A percentile compares a stretch with the other conserved stretches of the same genome.
These are phyloP conservation scores for Aphaenogaster ashmeadi DNA, from an alignment of 1,140 invertebrate species.

Conservation along the genomic window DNA sequence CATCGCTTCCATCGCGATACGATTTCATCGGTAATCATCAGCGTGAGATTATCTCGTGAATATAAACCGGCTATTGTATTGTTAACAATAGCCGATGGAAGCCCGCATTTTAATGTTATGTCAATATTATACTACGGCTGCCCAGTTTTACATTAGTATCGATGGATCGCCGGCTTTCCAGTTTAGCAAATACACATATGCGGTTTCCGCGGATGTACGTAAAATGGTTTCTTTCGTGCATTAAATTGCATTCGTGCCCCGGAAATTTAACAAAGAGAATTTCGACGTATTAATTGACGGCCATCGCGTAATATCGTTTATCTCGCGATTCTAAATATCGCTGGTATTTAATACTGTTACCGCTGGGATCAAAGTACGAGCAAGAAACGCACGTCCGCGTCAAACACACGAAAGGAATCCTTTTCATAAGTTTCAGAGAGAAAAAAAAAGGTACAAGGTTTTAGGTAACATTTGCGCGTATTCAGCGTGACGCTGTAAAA, in stretches of 20 bases:
- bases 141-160: conserved; percentile 14
- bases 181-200: conserved; percentile 23
- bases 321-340: not conserved
- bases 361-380: too few species aligned
- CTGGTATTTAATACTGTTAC: not conserved
- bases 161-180: conserved; percentile 20
- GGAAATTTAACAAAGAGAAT: conserved; percentile 24
- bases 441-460: conserved; percentile 14
- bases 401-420: not conserved
- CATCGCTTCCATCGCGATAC: conserved; percentile 26
- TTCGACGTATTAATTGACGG: not conserved
- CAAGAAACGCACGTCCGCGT: too few species aligned
- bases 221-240: conserved; percentile 15
- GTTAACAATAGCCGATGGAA: conserved; percentile 56
- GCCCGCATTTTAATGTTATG: conserved; percentile 60
- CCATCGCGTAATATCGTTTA: not conserved
- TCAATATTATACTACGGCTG: conserved; percentile 47
- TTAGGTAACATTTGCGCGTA: conserved; percentile 45
- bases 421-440: not conserved
- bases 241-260: conserved; percentile 9
- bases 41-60: conserved; percentile 58
- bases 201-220: not conserved
- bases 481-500: conserved; percentile 53
- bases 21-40: conserved; percentile 57
- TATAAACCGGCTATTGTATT: conserved; percentile 61